phyloP scores from a whole-genome alignment of 2,797 vertebrate species.

The Diceros bicornis region DNA sequence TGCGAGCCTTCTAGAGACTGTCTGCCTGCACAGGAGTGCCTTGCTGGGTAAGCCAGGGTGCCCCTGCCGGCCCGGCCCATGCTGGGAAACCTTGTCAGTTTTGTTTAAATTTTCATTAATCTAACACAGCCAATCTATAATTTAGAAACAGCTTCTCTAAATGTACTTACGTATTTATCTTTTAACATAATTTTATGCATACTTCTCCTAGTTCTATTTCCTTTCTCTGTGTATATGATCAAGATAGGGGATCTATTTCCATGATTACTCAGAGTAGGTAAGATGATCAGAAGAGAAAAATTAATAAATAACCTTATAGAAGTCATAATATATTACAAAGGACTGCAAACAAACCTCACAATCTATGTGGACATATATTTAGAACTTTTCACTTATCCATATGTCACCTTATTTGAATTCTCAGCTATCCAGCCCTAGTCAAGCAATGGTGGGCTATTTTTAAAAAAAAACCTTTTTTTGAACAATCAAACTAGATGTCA shows the following conservation, averaged over 20 bases:
- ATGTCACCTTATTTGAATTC: neutral
- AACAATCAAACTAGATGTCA: neutral
- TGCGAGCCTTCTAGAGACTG: fast-evolving
- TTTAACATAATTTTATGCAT: neutral
- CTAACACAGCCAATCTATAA: fast-evolving
- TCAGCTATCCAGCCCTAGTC: neutral
- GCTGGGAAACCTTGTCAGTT: neutral
- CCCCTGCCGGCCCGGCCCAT: fast-evolving
- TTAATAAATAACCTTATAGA: neutral
- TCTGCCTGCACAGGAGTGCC: neutral
- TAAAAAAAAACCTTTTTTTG: neutral
- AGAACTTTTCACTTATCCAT: neutral
- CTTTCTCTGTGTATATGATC: neutral
- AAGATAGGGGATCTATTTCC: neutral
- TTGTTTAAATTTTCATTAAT: fast-evolving
- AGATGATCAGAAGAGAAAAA: neutral
- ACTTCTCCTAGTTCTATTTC: neutral
- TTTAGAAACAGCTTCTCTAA: neutral
- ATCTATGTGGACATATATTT: fast-evolving
- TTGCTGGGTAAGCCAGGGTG: neutral
- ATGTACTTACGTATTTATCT: neutral
- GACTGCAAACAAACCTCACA: fast-evolving
- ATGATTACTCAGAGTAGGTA: neutral
- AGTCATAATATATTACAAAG: neutral
- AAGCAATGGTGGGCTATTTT: neutral